A percentile compares a stretch with the other conserved stretches of the same genome.
phyloP scores from a whole-genome alignment of 1,140 invertebrate species.

The Drosophila setifemur region DNA sequence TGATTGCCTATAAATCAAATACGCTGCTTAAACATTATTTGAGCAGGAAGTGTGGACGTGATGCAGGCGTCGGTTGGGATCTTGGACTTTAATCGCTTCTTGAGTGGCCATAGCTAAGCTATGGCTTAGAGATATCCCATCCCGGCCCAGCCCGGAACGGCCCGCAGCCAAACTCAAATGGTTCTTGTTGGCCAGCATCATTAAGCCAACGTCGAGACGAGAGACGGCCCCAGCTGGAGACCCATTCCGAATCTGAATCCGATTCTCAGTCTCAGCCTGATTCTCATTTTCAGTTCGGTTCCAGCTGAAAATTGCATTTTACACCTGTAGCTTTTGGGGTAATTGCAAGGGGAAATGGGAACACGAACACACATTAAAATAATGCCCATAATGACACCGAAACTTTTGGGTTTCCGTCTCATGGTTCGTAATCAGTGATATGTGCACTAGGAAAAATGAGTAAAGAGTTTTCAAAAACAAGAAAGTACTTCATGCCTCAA shows the following conservation, averaged over 20 bases:
- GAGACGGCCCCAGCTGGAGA: constrained; percentile 54
- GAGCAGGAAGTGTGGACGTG: constrained; percentile 79
- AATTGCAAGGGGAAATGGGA: constrained; percentile 47
- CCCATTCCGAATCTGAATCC: constrained; percentile 9
- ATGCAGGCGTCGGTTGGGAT: constrained; percentile 58
- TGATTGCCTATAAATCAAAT: constrained; percentile 80
- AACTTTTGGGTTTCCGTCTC: constrained; percentile 3
- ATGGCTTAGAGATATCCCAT: too few relatives aligned
- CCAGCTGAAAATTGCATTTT: constrained; percentile 64
- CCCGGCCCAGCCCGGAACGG: not conserved
- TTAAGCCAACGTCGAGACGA: constrained; percentile 43
- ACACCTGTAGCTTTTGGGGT: constrained; percentile 73
- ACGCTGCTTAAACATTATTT: constrained; percentile 76
- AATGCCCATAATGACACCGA: constrained; percentile 52
- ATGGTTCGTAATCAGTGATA: not conserved
- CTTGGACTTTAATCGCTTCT: constrained; percentile 61
- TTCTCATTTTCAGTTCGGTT: constrained; percentile 3
- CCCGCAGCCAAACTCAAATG: not conserved
- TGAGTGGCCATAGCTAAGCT: constrained; percentile 41
- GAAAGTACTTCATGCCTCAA: too few relatives aligned
- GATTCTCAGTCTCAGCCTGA: constrained; percentile 1
- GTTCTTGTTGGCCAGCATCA: constrained; percentile 60
- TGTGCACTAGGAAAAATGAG: not conserved
- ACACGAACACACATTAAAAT: constrained; percentile 45
- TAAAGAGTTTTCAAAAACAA: not conserved